These are phyloP conservation scores for Crotalus helleri DNA, from an alignment of 2,113 vertebrate species.

Conservation along the genomic window DNA sequence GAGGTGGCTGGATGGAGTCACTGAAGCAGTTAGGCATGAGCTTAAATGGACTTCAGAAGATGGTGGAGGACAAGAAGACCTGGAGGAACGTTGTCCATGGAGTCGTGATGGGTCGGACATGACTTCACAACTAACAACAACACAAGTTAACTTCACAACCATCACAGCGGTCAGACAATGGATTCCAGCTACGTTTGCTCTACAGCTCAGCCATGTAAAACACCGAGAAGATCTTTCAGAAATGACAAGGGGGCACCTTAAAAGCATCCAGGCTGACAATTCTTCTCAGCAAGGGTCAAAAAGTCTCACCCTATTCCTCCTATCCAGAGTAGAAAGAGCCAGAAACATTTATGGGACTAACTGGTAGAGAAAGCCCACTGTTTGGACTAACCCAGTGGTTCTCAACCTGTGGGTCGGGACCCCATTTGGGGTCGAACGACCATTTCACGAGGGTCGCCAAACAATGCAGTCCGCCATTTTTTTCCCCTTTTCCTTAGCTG, in stretches of 20 bases:
- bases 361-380: background rate
- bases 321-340: background rate
- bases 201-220: background rate
- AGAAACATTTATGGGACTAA: background rate
- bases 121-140: no score
- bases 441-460: no score
- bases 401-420: no score
- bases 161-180: background rate
- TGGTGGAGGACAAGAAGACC: no score
- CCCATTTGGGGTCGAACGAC: no score
- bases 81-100: no score
- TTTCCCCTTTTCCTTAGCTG: no score
- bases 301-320: background rate
- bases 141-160: background rate
- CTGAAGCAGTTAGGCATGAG: no score
- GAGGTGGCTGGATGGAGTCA: no score
- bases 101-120: no score
- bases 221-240: background rate
- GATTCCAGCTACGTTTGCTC: background rate
- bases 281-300: slow-evolving; percentile 6
- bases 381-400: background rate
- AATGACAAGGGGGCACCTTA: background rate
- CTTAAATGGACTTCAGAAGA: no score
- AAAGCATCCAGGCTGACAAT: background rate
- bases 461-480: no score